Base-by-base conservation (phyloP, 2,113 vertebrate species). In the Zapornia atra region DNA sequence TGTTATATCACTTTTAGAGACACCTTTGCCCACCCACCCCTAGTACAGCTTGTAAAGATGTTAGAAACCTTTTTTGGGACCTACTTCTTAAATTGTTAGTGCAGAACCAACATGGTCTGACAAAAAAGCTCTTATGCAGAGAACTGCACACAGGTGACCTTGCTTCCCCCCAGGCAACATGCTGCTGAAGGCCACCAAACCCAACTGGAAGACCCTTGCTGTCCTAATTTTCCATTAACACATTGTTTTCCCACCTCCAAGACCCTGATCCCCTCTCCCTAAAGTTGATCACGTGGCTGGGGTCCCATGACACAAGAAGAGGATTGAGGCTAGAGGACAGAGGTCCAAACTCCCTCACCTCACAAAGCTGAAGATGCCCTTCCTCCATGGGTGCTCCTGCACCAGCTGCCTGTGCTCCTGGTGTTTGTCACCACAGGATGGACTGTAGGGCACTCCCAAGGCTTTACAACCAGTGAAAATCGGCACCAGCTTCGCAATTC, bases 391-490 rank as follows among this genome's bases (percentile, higher is more conserved):
- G 68, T 33, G 21, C 86, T 50, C 36, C 84, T 7, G 0, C 5
- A 1, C 29, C 78, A 48, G 73, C 75, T 0, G 53, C 66, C 95
- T 9, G 68, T 0, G 3, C 25, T 89, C 42, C 93, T 85, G 90
- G 57, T 22, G 75, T 86, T 69, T 65, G 80, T 90, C 94, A 66
- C 88, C 13, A 0, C 0, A 10, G 85, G 70, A 91, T 8, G 36
- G 92, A 96, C 92, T 20, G 25, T 92, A 76, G 96, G 96, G 98
- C 38, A 5, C 95, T 98, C 96, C 96, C 86, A 5, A 28, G 93
- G 72, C 95, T 98, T 98, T 98, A 98, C 96, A 98, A 93, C 95
- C 97, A 97, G 97, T 72, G 98, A 98, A 98, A 98, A 98, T 97
- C 96, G 4, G 98, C 98, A 97, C 98, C 98, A 98, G 98, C 97